These are phyloP conservation scores for Phrynosoma platyrhinos DNA, from an alignment of 2,113 vertebrate genomes.

Conservation along the genomic window DNA sequence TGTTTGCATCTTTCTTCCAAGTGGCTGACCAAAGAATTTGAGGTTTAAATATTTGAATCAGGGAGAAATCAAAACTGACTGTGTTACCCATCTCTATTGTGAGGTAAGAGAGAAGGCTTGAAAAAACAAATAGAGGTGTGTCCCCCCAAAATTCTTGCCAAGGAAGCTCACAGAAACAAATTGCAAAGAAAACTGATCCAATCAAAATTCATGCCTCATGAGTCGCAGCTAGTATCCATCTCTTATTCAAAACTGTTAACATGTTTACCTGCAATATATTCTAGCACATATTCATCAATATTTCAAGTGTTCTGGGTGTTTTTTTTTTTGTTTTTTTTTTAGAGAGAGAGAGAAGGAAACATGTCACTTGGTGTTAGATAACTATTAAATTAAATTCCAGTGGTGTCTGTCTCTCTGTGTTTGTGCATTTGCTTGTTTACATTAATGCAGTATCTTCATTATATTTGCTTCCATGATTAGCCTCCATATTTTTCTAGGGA, in stretches of 20 bases:
- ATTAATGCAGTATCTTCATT: conserved; percentile 5
- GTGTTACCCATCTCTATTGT: no score
- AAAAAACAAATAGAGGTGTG: neutral
- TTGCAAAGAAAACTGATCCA: neutral
- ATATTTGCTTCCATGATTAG: neutral
- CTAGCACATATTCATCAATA: neutral
- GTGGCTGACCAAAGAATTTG: no score
- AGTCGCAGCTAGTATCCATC: neutral
- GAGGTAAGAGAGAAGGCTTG: neutral
- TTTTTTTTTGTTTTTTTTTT: no score
- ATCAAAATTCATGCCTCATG: neutral
- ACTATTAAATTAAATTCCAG: neutral
- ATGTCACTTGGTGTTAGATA: neutral
- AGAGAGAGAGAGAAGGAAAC: neutral
- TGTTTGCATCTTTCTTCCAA: no score
- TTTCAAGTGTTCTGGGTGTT: neutral
- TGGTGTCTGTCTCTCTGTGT: neutral
- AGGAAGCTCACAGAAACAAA: neutral
- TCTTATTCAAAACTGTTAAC: neutral
- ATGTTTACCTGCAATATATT: neutral
- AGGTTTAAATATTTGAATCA: no score
- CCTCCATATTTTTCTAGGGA: neutral
- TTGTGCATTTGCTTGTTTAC: neutral
- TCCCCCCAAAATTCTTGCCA: neutral
- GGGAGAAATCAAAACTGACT: no score